Evolutionary conservation across 2,113 vertebrate genomes (phyloP).

Genomic region (Crotophaga sulcirostris): DNA sequence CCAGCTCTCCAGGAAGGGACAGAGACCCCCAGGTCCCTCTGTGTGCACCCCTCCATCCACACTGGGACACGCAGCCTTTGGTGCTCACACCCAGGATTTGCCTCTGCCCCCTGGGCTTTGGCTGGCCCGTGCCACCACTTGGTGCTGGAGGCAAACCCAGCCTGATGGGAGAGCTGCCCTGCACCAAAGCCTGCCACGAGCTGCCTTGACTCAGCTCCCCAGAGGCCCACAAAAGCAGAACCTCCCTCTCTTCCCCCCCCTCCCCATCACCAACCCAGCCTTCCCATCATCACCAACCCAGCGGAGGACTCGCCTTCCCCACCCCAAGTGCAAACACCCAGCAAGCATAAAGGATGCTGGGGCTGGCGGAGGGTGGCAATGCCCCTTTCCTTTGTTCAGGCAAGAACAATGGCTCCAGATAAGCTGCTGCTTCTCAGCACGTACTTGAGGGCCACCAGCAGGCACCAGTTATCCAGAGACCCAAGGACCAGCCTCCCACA

Average conservation of each 20-base stretch:
- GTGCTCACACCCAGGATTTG: no score
- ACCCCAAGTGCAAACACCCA: background rate
- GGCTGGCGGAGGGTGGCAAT: background rate
- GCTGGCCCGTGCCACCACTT: no score
- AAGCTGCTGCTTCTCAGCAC: background rate
- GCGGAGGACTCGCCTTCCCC: background rate
- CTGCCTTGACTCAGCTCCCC: background rate
- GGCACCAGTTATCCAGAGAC: background rate
- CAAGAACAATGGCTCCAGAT: background rate
- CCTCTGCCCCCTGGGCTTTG: background rate
- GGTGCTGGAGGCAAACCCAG: background rate
- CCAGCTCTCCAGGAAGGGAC: background rate
- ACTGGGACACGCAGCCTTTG: accelerated
- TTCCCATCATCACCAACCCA: background rate
- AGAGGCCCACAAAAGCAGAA: accelerated
- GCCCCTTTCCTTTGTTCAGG: background rate
- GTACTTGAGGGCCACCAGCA: background rate
- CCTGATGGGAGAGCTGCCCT: background rate
- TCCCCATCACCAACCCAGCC: no score
- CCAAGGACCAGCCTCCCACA: background rate
- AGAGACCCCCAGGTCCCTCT: accelerated
- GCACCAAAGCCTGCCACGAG: background rate
- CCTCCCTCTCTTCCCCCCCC: background rate
- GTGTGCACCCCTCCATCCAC: accelerated
- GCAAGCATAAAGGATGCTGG: background rate